Evolutionary conservation across 2,888 invertebrate species (phyloP).

Genomic region (Diarsia mendica): DNA sequence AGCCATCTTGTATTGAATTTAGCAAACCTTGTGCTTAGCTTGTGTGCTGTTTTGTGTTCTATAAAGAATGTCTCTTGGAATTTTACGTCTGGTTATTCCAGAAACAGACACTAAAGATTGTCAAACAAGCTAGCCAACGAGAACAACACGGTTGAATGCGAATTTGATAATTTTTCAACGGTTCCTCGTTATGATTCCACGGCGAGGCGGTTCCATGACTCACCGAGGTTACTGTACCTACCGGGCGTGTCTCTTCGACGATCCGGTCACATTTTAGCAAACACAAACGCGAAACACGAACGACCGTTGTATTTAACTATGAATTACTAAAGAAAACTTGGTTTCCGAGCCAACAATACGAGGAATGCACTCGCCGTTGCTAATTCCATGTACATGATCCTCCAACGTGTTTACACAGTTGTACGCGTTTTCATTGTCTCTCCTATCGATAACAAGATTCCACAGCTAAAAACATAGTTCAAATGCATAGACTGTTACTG

Average conservation of each 20-base stretch:
- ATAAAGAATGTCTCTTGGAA: slow-evolving; percentile 4
- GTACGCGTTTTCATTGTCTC: slow-evolving; percentile 76
- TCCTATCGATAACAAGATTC: slow-evolving; percentile 79
- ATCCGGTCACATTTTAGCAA: slow-evolving; percentile 72
- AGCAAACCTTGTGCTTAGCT: neutral
- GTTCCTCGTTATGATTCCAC: slow-evolving; percentile 75
- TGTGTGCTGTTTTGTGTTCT: neutral
- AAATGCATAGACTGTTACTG: slow-evolving; percentile 66
- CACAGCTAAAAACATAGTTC: slow-evolving; percentile 75
- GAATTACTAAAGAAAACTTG: slow-evolving; percentile 56
- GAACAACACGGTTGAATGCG: slow-evolving; percentile 60
- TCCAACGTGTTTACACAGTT: slow-evolving; percentile 78
- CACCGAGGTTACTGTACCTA: slow-evolving; percentile 81
- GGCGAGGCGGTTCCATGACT: slow-evolving; percentile 74
- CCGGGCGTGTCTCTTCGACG: slow-evolving; percentile 71
- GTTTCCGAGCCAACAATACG: slow-evolving; percentile 41
- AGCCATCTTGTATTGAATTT: neutral
- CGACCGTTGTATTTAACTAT: slow-evolving; percentile 64
- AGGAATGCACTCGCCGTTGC: slow-evolving; percentile 63
- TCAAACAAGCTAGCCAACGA: slow-evolving; percentile 45
- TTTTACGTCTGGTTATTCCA: slow-evolving; percentile 18
- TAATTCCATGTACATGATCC: slow-evolving; percentile 48
- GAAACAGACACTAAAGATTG: slow-evolving; percentile 31
- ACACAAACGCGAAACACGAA: slow-evolving; percentile 60
- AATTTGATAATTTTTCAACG: slow-evolving; percentile 75